phyloP scores from a whole-genome alignment of 2,113 vertebrate species.

The Halichoeres trimaculatus region DNA sequence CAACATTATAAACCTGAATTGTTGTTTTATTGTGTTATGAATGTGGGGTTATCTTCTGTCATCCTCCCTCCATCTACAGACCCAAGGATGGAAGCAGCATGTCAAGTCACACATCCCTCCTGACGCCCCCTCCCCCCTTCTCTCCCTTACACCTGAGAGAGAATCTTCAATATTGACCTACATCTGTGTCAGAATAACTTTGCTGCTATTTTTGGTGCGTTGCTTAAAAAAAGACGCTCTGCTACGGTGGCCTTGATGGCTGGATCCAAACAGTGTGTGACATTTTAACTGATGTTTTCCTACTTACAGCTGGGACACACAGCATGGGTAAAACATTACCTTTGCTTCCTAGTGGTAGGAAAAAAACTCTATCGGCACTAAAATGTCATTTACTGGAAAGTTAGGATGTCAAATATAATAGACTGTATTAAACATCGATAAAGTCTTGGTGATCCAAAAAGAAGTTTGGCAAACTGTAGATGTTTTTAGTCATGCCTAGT shows the following conservation, averaged over 20 bases:
- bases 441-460: too few species aligned
- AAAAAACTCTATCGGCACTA: slow-evolving; percentile 14
- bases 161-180: slow-evolving; percentile 80
- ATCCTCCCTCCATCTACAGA: background rate
- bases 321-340: slow-evolving; percentile 63
- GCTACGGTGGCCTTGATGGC: slow-evolving; percentile 49
- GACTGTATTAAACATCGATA: too few species aligned
- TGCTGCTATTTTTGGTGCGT: slow-evolving; percentile 76
- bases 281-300: slow-evolving; percentile 79
- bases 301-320: slow-evolving; percentile 65
- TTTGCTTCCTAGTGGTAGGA: slow-evolving; percentile 20
- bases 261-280: slow-evolving; percentile 65
- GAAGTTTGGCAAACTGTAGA: too few species aligned
- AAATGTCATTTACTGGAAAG: slow-evolving; percentile 42
- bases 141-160: slow-evolving; percentile 60
- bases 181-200: slow-evolving; percentile 79
- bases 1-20: slow-evolving; percentile 43
- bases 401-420: background rate
- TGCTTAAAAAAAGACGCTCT: slow-evolving; percentile 43
- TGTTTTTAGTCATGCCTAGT: too few species aligned
- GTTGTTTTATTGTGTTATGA: slow-evolving; percentile 55
- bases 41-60: slow-evolving; percentile 42
- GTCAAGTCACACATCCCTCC: background rate
- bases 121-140: slow-evolving; percentile 23
- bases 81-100: background rate